A percentile compares a stretch with the other conserved stretches of the same genome.
phyloP scores from a whole-genome alignment of 2,888 invertebrate genomes.

The Plebejus anna region DNA sequence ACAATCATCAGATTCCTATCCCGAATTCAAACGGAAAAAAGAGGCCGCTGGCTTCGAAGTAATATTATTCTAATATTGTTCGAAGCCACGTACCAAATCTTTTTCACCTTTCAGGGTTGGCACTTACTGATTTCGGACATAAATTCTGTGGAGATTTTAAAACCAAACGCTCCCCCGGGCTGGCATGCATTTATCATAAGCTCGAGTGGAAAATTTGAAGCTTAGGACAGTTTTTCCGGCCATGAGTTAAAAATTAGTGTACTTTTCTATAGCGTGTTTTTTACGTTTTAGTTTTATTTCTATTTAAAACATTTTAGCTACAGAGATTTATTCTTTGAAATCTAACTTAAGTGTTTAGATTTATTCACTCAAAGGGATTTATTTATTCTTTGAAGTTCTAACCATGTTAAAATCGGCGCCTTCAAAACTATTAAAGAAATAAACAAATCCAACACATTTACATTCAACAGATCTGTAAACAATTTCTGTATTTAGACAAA shows the following conservation, averaged over 20 bases:
- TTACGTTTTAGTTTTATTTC: not conserved
- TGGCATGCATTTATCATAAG: slow-evolving; percentile 14
- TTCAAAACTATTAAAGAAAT: not conserved
- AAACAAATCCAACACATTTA: not conserved
- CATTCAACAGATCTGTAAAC: not conserved
- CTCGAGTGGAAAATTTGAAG: slow-evolving; percentile 7
- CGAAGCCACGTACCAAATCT: not conserved
- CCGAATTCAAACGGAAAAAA: no score
- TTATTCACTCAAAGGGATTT: not conserved
- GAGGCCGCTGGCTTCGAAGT: no score
- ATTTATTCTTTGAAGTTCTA: not conserved
- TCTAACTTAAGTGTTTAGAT: not conserved
- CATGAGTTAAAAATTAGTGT: not conserved
- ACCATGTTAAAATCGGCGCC: not conserved
- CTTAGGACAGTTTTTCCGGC: slow-evolving; percentile 8
- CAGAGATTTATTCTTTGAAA: not conserved
- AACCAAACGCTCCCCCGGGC: slow-evolving; percentile 1
- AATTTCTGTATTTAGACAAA: not conserved
- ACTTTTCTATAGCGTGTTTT: not conserved
- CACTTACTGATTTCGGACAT: not conserved
- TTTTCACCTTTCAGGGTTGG: not conserved
- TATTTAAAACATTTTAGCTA: not conserved
- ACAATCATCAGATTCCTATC: no score
- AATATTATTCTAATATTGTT: no score
- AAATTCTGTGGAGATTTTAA: not conserved